Evolutionary conservation across 1,140 invertebrate genomes (phyloP).

Genomic region (Drosophila pandora): DNA sequence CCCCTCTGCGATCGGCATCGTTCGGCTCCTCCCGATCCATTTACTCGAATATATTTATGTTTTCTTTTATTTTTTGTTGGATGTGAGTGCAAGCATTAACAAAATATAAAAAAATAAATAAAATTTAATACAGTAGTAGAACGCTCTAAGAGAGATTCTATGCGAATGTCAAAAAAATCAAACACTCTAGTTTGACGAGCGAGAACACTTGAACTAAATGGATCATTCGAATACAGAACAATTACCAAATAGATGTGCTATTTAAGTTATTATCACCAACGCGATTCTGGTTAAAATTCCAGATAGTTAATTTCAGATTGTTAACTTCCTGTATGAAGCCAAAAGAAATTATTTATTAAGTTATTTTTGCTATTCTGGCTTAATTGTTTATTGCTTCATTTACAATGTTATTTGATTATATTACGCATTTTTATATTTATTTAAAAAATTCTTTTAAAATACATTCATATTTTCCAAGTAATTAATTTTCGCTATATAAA

Average conservation of each 20-base stretch:
- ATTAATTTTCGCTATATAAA: not conserved
- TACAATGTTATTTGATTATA: not conserved
- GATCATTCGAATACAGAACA: slow-evolving; percentile 27
- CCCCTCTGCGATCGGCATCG: slow-evolving; percentile 40
- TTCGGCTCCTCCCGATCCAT: slow-evolving; percentile 65
- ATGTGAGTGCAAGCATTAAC: slow-evolving; percentile 49
- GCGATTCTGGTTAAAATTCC: slow-evolving; percentile 10
- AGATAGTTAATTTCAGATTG: slow-evolving; percentile 1
- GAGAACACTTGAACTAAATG: slow-evolving; percentile 19
- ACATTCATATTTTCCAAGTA: not conserved
- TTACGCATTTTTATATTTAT: not conserved
- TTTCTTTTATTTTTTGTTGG: slow-evolving; percentile 39
- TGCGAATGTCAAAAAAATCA: slow-evolving; percentile 52
- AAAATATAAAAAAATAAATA: slow-evolving; percentile 19
- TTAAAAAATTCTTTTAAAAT: not conserved
- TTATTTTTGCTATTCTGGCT: not conserved
- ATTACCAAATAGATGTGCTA: slow-evolving; percentile 16
- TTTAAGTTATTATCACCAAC: not conserved
- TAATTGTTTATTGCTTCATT: not conserved
- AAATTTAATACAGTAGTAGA: slow-evolving; percentile 42
- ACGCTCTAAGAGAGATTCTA: slow-evolving; percentile 52
- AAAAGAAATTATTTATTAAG: not conserved
- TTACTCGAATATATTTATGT: slow-evolving; percentile 38
- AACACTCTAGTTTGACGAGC: slow-evolving; percentile 17
- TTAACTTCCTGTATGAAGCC: not conserved